Evolutionary conservation across 2,113 vertebrate species (phyloP), one percentile per base, ranked within the genome.

Genomic region (Ochotona princeps): DNA sequence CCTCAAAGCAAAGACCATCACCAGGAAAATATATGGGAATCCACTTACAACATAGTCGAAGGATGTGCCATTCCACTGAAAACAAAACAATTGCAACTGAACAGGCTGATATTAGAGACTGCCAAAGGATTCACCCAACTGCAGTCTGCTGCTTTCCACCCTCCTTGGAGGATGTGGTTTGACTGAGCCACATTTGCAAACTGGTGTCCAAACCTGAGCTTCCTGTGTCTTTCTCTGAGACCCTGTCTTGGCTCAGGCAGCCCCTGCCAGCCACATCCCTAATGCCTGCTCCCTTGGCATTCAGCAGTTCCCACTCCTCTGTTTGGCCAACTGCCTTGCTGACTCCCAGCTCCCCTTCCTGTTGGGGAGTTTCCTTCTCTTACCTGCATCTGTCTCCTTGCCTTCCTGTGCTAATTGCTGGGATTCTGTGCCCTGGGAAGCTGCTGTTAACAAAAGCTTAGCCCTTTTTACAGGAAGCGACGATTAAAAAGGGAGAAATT

Each of bases 371-470:
- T 5, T 11, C 44, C 2, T 47, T 26, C n/a, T 49, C 26, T 57
- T 9, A 1, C 67, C 38, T 5, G 2, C 8, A 32, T 76, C 66
- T 90, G 30, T 76, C 66, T 90, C 80, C n/a, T 25, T 1, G 49
- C 35, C 74, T 5, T 54, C 26, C 94, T 35, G 44, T 93, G n/a
- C 92, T 98, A 98, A 98, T 97, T 98, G 97, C 96, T 51, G 78
- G 97, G 97, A 63, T 61, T 91, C 90, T 81, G 92, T 95, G 97
- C 96, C 95, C 83, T 87, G 93, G 95, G 96, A 97, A 94, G 88
- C 97, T 96, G 96, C 96, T 97, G 94, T 70, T 97, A 97, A 97
- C 91, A 95, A 97, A 96, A 97, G 98, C 97, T 97, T 98, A 98
- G 97, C 94, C 96, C 92, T 98, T 98, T 98, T 94, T 96, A 85